phyloP scores from a whole-genome alignment of 30 jellyfish, hydroid and myxozoan species.

The Pseudorhiza aurosa region DNA sequence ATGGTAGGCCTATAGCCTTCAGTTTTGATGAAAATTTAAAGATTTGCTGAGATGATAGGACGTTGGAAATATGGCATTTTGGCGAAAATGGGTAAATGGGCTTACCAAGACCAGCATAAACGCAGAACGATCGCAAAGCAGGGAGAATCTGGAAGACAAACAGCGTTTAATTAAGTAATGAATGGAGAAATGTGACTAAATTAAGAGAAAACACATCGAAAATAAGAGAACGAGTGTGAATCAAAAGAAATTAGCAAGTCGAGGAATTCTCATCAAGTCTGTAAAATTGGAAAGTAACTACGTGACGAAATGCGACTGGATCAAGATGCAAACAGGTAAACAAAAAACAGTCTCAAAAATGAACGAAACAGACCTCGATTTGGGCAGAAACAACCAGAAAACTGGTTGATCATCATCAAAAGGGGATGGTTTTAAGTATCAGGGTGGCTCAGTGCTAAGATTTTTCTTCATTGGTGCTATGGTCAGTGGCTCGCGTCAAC shows the following conservation, averaged over 20 bases:
- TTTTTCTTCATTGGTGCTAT: too few relatives aligned
- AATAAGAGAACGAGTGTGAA: not conserved
- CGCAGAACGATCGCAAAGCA: conserved; percentile 85
- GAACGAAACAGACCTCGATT: too few relatives aligned
- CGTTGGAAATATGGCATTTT: too few relatives aligned
- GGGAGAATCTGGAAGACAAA: conserved; percentile 72
- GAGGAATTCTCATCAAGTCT: too few relatives aligned
- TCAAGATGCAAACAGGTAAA: too few relatives aligned
- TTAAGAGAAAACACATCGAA: not conserved
- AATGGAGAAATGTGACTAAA: not conserved
- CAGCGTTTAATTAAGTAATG: not conserved
- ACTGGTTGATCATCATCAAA: not conserved
- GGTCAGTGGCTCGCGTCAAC: not conserved
- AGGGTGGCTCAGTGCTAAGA: not conserved
- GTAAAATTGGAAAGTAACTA: too few relatives aligned
- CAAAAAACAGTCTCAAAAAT: too few relatives aligned
- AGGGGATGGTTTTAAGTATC: not conserved
- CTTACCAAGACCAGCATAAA: conserved; percentile 86
- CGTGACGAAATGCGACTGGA: too few relatives aligned
- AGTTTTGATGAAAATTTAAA: too few relatives aligned
- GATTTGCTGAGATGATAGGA: too few relatives aligned
- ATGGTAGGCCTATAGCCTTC: too few relatives aligned
- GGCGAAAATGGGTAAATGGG: not conserved
- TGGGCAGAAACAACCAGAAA: not conserved
- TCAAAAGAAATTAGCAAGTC: not conserved